A percentile compares a stretch with the other conserved stretches of the same genome.
Conservation (phyloP, 2,113 vertebrate species). For the Fukomys damarensis region DNA sequence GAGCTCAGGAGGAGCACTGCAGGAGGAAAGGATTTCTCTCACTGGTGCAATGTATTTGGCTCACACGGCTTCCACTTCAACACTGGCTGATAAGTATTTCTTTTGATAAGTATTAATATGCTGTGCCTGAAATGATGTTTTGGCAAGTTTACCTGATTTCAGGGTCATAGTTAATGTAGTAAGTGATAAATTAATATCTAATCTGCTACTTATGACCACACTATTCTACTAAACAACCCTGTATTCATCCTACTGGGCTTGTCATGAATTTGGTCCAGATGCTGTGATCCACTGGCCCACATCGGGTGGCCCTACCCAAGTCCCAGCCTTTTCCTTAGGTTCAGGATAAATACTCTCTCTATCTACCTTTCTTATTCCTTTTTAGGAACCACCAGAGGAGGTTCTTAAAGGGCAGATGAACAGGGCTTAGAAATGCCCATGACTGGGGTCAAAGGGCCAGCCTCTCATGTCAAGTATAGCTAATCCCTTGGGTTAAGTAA, state of each 20-base stretch:
- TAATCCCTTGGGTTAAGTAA: background rate
- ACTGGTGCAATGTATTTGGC: background rate
- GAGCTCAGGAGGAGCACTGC: background rate
- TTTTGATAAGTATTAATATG: background rate
- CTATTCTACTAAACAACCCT: background rate
- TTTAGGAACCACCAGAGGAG: background rate
- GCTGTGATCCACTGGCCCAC: background rate
- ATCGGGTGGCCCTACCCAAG: background rate
- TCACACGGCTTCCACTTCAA: background rate
- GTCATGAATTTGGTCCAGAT: background rate
- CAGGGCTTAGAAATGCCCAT: background rate
- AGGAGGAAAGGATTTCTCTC: background rate
- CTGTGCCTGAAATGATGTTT: background rate
- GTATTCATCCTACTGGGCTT: background rate
- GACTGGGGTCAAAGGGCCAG: background rate
- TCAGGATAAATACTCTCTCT: background rate
- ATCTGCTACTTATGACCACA: background rate
- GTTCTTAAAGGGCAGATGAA: no score
- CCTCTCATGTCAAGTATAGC: background rate
- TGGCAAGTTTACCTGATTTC: background rate
- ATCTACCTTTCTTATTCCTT: background rate
- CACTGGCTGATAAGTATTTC: background rate
- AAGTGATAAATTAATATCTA: background rate
- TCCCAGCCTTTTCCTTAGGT: background rate
- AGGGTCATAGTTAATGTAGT: background rate